A percentile compares a stretch with the other conserved stretches of the same genome.
phyloP scores from a whole-genome alignment of 2,797 vertebrate species.

The Peromyscus aztecus region DNA sequence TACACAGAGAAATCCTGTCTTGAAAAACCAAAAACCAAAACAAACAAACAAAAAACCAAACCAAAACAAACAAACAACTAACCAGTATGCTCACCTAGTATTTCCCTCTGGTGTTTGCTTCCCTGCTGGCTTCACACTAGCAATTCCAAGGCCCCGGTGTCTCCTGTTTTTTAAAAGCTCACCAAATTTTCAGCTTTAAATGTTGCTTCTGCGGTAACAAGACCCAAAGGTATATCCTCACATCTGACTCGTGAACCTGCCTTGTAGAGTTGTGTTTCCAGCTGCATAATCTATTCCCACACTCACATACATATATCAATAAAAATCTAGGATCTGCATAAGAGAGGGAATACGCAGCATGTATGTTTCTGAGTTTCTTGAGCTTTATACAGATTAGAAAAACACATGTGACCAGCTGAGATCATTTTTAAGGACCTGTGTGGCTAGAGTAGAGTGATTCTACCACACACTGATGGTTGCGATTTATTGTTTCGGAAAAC shows the following conservation, averaged over 20 bases:
- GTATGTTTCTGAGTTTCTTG: background rate
- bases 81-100: background rate
- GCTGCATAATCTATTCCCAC: background rate
- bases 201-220: background rate
- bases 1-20: too few species aligned
- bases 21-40: too few species aligned
- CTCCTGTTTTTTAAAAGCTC: background rate
- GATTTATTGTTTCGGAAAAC: slow-evolving; percentile 37
- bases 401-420: background rate
- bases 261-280: background rate
- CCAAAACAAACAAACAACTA: background rate
- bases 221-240: background rate
- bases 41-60: too few species aligned
- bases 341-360: too few species aligned
- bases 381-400: background rate
- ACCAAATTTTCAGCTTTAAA: background rate
- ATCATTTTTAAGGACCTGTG: background rate
- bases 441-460: slow-evolving; percentile 18
- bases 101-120: background rate
- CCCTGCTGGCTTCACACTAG: background rate
- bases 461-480: background rate
- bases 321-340: background rate
- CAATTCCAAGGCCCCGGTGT: background rate
- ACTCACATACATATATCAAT: background rate
- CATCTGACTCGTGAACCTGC: background rate